phyloP scores from a whole-genome alignment of 2,888 invertebrate genomes.

The Microctonus aethiopoides region DNA sequence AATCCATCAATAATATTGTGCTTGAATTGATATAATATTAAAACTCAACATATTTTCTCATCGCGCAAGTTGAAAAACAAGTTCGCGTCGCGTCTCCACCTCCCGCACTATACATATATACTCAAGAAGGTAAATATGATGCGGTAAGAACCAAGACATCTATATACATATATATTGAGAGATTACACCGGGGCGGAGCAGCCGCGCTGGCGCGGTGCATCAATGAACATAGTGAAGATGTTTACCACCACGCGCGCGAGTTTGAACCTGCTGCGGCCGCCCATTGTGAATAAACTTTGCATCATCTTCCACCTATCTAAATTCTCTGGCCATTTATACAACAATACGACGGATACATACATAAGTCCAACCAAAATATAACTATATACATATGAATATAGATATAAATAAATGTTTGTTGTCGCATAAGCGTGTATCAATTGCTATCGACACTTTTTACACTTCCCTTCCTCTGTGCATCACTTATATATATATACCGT shows the following conservation, averaged over 20 bases:
- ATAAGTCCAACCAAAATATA: no score
- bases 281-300: neutral
- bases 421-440: conserved; percentile 9
- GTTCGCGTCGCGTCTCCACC: conserved; percentile 45
- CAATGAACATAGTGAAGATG: conserved; percentile 46
- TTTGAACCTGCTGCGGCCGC: neutral
- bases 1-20: neutral
- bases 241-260: conserved; percentile 19
- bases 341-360: neutral
- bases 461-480: no score
- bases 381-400: neutral
- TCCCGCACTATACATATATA: conserved; percentile 3
- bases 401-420: neutral
- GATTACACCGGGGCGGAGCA: conserved; percentile 40
- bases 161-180: conserved; percentile 6
- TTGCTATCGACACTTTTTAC: conserved; percentile 19
- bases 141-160: conserved; percentile 18
- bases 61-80: conserved; percentile 44
- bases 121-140: conserved; percentile 9
- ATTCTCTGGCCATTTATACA: neutral
- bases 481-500: no score
- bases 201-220: conserved; percentile 34
- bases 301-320: neutral
- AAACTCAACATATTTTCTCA: conserved; percentile 16
- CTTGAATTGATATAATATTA: conserved; percentile 2